Percentiles rank a stretch among this genome's conserved stretches.
phyloP scores from a whole-genome alignment of 2,797 vertebrate species.

The Acrossocheilus wenchowensis region DNA sequence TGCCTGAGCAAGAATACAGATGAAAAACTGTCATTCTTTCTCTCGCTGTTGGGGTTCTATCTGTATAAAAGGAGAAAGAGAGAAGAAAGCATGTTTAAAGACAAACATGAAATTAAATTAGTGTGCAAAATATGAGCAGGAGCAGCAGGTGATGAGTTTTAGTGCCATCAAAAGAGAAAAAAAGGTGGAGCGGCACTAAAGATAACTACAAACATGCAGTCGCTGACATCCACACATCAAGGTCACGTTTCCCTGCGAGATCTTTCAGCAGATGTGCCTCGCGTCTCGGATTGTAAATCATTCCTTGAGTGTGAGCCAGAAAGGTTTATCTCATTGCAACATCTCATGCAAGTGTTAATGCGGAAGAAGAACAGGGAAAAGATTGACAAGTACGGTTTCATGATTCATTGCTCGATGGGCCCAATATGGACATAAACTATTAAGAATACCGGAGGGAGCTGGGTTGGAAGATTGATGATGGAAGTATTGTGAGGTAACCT shows the following conservation, averaged over 20 bases:
- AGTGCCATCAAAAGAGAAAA: constrained; percentile 6
- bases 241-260: constrained; percentile 26
- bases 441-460: neutral
- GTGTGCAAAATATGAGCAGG: neutral
- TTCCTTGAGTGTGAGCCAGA: neutral
- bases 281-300: constrained; percentile 26
- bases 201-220: constrained; percentile 2
- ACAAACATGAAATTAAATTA: constrained; percentile 22
- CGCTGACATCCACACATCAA: constrained; percentile 2
- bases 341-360: constrained; percentile 10
- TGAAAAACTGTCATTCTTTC: neutral
- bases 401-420: neutral
- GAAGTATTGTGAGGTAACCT: neutral
- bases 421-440: neutral
- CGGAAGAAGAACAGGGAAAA: neutral
- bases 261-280: constrained; percentile 16
- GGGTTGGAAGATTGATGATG: neutral
- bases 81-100: constrained; percentile 4
- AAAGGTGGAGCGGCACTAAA: neutral
- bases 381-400: constrained; percentile 15
- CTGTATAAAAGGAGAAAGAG: neutral
- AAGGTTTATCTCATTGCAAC: constrained; percentile 14
- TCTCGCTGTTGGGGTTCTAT: constrained; percentile 4
- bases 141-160: constrained; percentile 25
- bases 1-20: constrained; percentile 1